These are phyloP conservation scores for Enchytraeus crypticus DNA, from an alignment of 2,888 invertebrate genomes.

Conservation along the genomic window DNA sequence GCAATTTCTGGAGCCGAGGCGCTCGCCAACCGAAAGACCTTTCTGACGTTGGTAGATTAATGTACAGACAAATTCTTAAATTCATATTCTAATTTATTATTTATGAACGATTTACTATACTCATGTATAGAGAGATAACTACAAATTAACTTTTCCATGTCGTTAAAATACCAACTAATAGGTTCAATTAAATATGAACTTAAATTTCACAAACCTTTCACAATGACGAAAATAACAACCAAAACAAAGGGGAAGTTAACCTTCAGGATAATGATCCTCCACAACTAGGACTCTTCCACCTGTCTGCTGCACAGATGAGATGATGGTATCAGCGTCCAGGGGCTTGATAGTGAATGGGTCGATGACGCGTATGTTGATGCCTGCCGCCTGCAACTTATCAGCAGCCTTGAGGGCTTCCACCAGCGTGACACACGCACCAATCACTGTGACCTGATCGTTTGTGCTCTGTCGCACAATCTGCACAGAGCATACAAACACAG, in stretches of 20 bases:
- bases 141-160: no score
- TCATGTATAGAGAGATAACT: no score
- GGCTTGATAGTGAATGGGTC: constrained; percentile 97
- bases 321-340: constrained; percentile 69
- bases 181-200: no score
- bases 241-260: constrained; percentile 47
- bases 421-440: constrained; percentile 88
- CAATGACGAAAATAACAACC: no score
- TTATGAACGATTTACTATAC: no score
- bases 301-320: constrained; percentile 66
- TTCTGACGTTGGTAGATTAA: no score
- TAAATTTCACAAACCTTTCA: no score
- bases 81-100: no score
- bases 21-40: no score
- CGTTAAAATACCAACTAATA: no score
- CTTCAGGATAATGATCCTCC: constrained; percentile 93
- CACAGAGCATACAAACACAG: neutral
- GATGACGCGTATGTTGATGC: constrained; percentile 68
- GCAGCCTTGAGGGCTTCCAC: constrained; percentile 82
- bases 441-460: constrained; percentile 72
- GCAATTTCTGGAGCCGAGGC: no score
- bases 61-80: no score
- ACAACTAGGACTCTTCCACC: constrained; percentile 80
- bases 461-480: constrained; percentile 66
- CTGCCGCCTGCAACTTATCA: constrained; percentile 59